Evolutionary conservation across 2,797 vertebrate species (phyloP).

Genomic region (Octomys mimax): DNA sequence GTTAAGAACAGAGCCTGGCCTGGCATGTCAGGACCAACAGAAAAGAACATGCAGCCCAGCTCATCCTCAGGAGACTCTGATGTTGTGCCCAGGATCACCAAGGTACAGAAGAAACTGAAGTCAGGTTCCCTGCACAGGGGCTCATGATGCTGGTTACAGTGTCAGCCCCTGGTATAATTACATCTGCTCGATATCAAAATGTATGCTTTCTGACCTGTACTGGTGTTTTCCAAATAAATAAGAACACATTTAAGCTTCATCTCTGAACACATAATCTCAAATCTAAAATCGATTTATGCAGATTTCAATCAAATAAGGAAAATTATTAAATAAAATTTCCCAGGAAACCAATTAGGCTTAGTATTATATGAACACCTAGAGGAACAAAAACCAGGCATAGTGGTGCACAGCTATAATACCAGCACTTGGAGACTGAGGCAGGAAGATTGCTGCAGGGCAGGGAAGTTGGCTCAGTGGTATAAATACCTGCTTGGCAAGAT

Average conservation of each 20-base stretch:
- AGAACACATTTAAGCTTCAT: neutral
- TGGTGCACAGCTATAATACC: neutral
- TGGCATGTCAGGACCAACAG: neutral
- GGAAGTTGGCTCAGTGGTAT: no score
- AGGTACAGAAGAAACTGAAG: neutral
- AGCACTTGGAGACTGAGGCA: neutral
- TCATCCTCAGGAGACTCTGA: neutral
- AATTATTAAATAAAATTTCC: neutral
- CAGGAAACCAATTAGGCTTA: neutral
- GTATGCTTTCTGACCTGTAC: neutral
- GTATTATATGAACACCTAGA: neutral
- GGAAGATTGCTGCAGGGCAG: neutral
- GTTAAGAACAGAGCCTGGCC: neutral
- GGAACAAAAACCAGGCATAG: neutral
- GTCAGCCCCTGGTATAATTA: neutral
- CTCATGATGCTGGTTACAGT: neutral
- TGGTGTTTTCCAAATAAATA: neutral
- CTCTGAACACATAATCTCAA: neutral
- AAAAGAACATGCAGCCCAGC: no score
- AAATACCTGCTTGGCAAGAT: neutral
- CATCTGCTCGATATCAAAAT: neutral
- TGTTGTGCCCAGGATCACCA: neutral
- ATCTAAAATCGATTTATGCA: neutral
- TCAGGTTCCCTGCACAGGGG: fast-evolving
- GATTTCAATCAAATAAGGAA: neutral